Conservation (phyloP, 2,888 invertebrate species). For the Chorisops tibialis region DNA sequence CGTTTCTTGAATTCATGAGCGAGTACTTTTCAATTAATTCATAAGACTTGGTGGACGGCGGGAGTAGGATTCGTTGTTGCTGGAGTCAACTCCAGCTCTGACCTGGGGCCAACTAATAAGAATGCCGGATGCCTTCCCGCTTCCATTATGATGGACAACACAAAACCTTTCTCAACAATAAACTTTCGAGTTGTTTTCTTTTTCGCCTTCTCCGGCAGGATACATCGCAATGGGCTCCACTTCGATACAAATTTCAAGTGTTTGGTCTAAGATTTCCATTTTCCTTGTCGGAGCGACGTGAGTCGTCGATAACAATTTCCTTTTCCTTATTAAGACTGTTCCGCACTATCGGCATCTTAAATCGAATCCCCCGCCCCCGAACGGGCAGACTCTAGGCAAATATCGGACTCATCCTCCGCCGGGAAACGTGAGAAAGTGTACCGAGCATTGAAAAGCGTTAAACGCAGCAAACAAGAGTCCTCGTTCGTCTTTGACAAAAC, state of each 20-base stretch:
- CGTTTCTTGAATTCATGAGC: conserved; percentile 21
- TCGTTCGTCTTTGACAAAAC: conserved; percentile 21
- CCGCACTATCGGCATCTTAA: not conserved
- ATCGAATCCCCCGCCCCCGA: not conserved
- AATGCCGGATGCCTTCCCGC: not conserved
- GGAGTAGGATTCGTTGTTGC: too few relatives aligned
- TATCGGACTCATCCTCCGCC: not conserved
- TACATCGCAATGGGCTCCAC: too few relatives aligned
- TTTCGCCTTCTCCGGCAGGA: too few relatives aligned
- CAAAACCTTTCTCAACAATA: conserved; percentile 1
- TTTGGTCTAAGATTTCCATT: too few relatives aligned
- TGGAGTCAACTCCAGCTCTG: too few relatives aligned
- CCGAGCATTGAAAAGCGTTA: not conserved
- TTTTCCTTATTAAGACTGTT: too few relatives aligned
- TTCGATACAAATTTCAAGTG: too few relatives aligned
- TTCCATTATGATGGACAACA: not conserved
- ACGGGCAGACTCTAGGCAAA: not conserved
- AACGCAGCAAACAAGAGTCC: conserved; percentile 14
- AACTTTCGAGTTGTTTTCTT: too few relatives aligned
- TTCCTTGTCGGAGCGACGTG: too few relatives aligned
- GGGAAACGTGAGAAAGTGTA: conserved; percentile 18
- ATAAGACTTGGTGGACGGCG: not conserved
- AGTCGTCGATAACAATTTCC: too few relatives aligned
- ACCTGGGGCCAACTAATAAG: not conserved
- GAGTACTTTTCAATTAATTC: conserved; percentile 19